A percentile compares a stretch with the other conserved stretches of the same genome.
Evolutionary conservation across 2,888 invertebrate species (phyloP).

Genomic region (Sussaba pulchella): DNA sequence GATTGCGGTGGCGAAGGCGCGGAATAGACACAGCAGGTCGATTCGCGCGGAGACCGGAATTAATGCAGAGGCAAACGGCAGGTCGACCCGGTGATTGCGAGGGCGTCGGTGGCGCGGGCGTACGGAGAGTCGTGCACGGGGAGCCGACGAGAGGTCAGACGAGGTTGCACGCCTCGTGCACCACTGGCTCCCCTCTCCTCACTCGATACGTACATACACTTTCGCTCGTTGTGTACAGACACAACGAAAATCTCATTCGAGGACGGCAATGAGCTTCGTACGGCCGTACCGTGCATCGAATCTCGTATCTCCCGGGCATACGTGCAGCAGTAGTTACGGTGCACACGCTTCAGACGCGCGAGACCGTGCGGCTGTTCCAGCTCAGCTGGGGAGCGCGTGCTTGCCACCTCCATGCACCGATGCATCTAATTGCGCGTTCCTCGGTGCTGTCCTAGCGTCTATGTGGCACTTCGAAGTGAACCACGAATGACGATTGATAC

Average conservation of each 20-base stretch:
- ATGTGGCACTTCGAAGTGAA: slow-evolving; percentile 48
- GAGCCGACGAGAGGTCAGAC: slow-evolving; percentile 75
- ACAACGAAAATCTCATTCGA: not conserved
- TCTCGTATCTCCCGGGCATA: slow-evolving; percentile 36
- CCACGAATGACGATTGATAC: slow-evolving; percentile 54
- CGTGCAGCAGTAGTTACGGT: slow-evolving; percentile 29
- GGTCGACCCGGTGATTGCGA: slow-evolving; percentile 69
- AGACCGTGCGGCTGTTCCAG: slow-evolving; percentile 35
- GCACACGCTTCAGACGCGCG: slow-evolving; percentile 55
- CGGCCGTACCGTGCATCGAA: slow-evolving; percentile 31
- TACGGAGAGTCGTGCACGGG: slow-evolving; percentile 60
- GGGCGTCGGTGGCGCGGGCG: slow-evolving; percentile 66
- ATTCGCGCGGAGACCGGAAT: slow-evolving; percentile 64
- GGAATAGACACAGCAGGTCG: slow-evolving; percentile 59
- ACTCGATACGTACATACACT: not conserved
- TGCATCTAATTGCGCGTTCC: slow-evolving; percentile 79
- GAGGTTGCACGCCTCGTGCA: slow-evolving; percentile 75
- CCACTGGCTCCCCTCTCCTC: slow-evolving; percentile 33
- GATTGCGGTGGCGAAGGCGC: slow-evolving; percentile 28
- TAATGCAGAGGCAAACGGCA: slow-evolving; percentile 69
- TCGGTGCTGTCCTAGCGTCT: slow-evolving; percentile 60
- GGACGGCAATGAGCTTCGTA: slow-evolving; percentile 29
- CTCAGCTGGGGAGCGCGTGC: slow-evolving; percentile 75
- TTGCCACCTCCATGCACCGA: slow-evolving; percentile 75
- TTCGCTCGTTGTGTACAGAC: slow-evolving; percentile 10